phyloP scores from a whole-genome alignment of 2,113 vertebrate genomes.

The Mus musculus region GRCm39 chr12:113373501-113374000 shows the following conservation, averaged over 20 bases:
- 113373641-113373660: not conserved
- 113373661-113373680: not conserved
- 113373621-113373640: not conserved
- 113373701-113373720: not conserved
- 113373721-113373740: not conserved
- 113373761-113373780: not conserved
- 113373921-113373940: rapidly evolving
- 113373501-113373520: not conserved
- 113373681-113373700: not conserved
- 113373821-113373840: not conserved
- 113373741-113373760: not conserved
- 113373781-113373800: not conserved
- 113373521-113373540: not conserved
- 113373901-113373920: rapidly evolving
- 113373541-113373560: not conserved
- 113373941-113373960: not conserved
- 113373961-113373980: too few relatives aligned
- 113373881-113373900: not conserved
- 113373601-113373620: not conserved
- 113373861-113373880: rapidly evolving
- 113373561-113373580: rapidly evolving
- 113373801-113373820: not conserved
- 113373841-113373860: rapidly evolving
- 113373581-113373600: rapidly evolving
- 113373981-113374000: too few relatives aligned